Percentiles rank a stretch among this genome's conserved stretches.
These are phyloP conservation scores for Antheraea yamamai DNA, from an alignment of 2,888 invertebrate genomes.

Conservation along the genomic window DNA sequence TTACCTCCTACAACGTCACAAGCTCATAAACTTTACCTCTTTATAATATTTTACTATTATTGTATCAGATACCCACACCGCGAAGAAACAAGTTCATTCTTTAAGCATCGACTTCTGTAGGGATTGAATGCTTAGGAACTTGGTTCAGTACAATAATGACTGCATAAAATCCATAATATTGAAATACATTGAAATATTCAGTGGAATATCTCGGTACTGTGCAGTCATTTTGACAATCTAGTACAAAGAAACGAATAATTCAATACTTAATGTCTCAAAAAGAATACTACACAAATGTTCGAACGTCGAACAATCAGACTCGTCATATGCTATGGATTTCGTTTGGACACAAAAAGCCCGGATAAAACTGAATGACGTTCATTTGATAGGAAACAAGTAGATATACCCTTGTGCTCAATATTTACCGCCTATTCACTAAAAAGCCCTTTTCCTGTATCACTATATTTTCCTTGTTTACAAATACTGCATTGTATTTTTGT, in stretches of 20 bases:
- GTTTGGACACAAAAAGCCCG: slow-evolving; percentile 12
- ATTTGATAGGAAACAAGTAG: slow-evolving; percentile 1
- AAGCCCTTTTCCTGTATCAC: background rate
- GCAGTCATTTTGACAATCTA: too few relatives aligned
- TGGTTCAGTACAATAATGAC: background rate
- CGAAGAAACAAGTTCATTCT: too few relatives aligned
- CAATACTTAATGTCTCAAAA: too few relatives aligned
- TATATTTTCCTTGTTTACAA: slow-evolving; percentile 9
- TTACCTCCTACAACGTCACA: too few relatives aligned
- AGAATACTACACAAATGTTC: background rate
- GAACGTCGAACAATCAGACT: background rate
- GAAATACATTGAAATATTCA: background rate
- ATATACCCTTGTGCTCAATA: slow-evolving; percentile 6
- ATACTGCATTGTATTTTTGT: background rate
- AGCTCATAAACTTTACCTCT: too few relatives aligned
- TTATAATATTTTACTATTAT: too few relatives aligned
- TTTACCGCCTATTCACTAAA: slow-evolving; percentile 4
- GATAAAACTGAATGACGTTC: slow-evolving; percentile 8
- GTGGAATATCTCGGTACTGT: too few relatives aligned
- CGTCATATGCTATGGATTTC: background rate
- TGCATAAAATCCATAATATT: background rate
- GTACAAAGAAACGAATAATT: too few relatives aligned
- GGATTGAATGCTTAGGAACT: background rate
- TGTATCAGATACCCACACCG: too few relatives aligned
- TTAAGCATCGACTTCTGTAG: too few relatives aligned